Percentiles rank a stretch among this genome's conserved stretches.
Evolutionary conservation across 2,888 invertebrate species (phyloP).

Genomic region (Drosophila greeni): DNA sequence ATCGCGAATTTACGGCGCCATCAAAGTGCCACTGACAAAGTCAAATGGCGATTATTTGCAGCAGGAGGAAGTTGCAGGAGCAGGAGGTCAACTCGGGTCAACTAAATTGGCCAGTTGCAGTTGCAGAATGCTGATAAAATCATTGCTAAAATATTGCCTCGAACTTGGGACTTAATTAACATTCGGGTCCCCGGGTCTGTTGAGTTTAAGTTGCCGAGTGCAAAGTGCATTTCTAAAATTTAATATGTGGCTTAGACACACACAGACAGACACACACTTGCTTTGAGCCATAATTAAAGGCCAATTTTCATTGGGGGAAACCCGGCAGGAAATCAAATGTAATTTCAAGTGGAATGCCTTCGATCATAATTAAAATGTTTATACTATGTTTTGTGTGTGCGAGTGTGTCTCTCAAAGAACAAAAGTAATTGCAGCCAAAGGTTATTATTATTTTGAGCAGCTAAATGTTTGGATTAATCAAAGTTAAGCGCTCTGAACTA

Average conservation of each 20-base stretch:
- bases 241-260: background rate
- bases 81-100: slow-evolving; percentile 17
- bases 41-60: slow-evolving; percentile 21
- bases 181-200: slow-evolving; percentile 2
- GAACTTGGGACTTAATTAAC: slow-evolving; percentile 26
- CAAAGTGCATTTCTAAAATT: background rate
- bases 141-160: slow-evolving; percentile 21
- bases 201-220: slow-evolving; percentile 2
- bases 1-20: slow-evolving; percentile 27
- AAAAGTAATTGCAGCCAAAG: slow-evolving; percentile 4
- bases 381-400: background rate
- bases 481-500: slow-evolving; percentile 5
- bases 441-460: slow-evolving; percentile 8
- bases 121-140: slow-evolving; percentile 1
- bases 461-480: slow-evolving; percentile 10
- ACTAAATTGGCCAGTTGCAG: slow-evolving; percentile 1
- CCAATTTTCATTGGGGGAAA: background rate
- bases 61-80: background rate
- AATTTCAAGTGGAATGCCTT: slow-evolving; percentile 13
- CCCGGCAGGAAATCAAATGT: slow-evolving; percentile 1
- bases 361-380: slow-evolving; percentile 16
- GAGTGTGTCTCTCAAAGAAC: background rate
- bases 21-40: slow-evolving; percentile 23
- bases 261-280: no score
- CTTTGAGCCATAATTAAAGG: slow-evolving; percentile 17